Conservation (phyloP, 2,797 vertebrate species). For the Cyprinella venusta region DNA sequence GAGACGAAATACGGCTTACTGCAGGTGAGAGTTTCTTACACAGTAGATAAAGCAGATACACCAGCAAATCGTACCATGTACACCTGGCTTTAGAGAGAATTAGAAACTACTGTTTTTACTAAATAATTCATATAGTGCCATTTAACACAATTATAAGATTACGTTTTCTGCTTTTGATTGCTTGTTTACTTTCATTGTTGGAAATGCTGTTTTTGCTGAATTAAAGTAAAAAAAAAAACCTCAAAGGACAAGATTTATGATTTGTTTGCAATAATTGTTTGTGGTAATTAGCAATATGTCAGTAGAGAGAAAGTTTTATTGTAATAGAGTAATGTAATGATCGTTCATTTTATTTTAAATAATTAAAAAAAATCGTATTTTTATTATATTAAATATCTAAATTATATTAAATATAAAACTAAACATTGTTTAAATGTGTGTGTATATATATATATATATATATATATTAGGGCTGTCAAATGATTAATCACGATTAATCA, state of each 20-base stretch:
- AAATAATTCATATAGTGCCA: background rate
- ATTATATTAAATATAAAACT: background rate
- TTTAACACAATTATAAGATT: background rate
- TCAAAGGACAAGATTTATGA: background rate
- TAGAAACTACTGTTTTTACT: background rate
- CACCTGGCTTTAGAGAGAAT: background rate
- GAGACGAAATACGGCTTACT: constrained; percentile 97
- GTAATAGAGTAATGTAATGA: background rate
- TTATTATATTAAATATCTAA: too few species aligned
- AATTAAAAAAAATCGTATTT: background rate
- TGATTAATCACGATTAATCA: too few species aligned
- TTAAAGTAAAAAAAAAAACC: too few species aligned
- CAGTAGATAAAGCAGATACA: background rate
- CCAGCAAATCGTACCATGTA: background rate
- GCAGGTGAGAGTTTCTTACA: constrained; percentile 80
- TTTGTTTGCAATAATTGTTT: too few species aligned
- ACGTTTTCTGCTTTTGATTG: background rate
- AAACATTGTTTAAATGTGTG: background rate
- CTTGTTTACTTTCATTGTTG: background rate
- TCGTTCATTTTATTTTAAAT: background rate
- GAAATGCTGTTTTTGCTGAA: background rate
- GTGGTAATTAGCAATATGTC: too few species aligned
- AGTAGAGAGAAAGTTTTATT: background rate
- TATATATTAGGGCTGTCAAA: too few species aligned
- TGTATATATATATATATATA: background rate